Percentiles rank a stretch among this genome's conserved stretches.
Conservation (phyloP, 2,888 invertebrate species). For the Empis stercorea region DNA sequence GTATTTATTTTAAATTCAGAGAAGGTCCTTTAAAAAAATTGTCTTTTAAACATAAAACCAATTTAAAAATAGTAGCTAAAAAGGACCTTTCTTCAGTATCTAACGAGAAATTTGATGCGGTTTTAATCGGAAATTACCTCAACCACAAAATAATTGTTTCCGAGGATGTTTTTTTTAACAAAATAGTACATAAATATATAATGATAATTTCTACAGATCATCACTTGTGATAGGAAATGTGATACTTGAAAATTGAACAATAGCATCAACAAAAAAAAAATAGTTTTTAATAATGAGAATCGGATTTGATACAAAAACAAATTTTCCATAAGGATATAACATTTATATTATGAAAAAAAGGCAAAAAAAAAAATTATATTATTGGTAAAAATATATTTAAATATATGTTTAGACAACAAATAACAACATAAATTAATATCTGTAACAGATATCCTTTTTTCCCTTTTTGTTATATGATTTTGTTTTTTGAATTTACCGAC, state of each 20-base stretch:
- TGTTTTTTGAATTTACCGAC: not conserved
- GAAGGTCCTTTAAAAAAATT: no score
- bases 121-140: not conserved
- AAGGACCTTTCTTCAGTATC: no score
- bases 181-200: no score
- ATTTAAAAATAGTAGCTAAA: no score
- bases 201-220: conserved; percentile 18
- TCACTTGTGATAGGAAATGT: conserved; percentile 24
- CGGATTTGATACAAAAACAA: not conserved
- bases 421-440: conserved; percentile 7
- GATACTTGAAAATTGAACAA: conserved; percentile 20
- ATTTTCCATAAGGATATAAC: no score
- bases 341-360: no score
- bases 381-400: conserved; percentile 6
- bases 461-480: conserved; percentile 3
- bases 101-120: no score
- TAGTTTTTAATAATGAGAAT: conserved; percentile 12
- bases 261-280: no score
- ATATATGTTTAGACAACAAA: conserved; percentile 15
- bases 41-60: no score
- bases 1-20: no score
- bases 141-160: conserved; percentile 13
- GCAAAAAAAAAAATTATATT: not conserved
- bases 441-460: conserved; percentile 11
- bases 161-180: conserved; percentile 8